Evolutionary conservation across 2,888 invertebrate species (phyloP), one percentile per base, ranked within the genome.

Genomic region (Noctua fimbriata): DNA sequence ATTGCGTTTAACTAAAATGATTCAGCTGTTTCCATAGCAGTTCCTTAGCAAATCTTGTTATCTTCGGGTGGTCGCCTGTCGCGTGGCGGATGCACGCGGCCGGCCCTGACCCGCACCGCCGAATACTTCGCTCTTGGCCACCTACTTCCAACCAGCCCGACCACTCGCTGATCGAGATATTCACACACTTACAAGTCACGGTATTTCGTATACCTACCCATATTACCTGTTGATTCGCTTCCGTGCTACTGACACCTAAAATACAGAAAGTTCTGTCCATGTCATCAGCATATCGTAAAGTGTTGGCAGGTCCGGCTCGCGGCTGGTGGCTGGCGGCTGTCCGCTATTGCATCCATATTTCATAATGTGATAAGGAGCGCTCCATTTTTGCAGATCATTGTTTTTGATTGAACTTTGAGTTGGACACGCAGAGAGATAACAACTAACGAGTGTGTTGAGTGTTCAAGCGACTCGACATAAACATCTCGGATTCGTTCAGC

Each of bases 101-200:
- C 63, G 74, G 83, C 87, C 88, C 73, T 79, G 87, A 88, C 88
- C 87, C 88, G 78, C n/a, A 36, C 21, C 81, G 70, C 86, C 78
- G 69, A 78, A 78, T 55, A 72, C 78, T 84, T 58, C 24, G 52
- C 60, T n/a, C 3, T 71, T 16, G 49, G 66, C 67, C 65, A 72
- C 82, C 73, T 60, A 73, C 76, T 82, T 52, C 41, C 69, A 21
- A 76, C 72, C 79, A 65, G 75, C 72, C 21, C 28, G 14, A 70
- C 83, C 16, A 55, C 77, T 72, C 24, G 63, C 82, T 83, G 82
- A 52, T 81, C 81, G 55, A 81, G 24, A 74, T 81, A 65, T 52
- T 74, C 83, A 72, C 71, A 78, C 84, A 77, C 86, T 73, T 47
- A 65, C 83, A 44, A 36, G 66, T 41, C 79, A 32, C 41, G 84